Evolutionary conservation across 2,113 vertebrate species (phyloP).

Genomic region (Sceloporus tristichus): DNA sequence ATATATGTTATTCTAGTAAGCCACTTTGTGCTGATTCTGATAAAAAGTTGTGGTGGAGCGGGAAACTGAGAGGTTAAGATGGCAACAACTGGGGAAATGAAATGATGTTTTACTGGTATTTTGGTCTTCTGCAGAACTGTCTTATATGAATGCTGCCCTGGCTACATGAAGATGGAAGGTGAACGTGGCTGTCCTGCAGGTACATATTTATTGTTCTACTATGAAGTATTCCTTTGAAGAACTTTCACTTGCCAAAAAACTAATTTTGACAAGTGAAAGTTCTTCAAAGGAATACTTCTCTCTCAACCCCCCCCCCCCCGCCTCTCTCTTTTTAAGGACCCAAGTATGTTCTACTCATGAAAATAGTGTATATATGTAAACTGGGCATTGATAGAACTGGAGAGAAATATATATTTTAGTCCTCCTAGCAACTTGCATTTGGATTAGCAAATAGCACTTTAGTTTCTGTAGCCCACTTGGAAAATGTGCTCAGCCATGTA

Average conservation of each 20-base stretch:
- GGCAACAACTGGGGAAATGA: neutral
- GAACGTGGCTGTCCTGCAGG: conserved; percentile 94
- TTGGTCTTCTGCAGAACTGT: conserved; percentile 81
- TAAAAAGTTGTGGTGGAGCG: neutral
- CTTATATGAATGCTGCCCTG: conserved; percentile 96
- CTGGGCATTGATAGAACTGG: neutral
- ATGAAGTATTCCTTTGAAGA: neutral
- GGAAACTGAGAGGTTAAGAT: neutral
- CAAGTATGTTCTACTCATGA: neutral
- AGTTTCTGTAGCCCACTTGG: neutral
- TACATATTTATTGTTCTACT: conserved; percentile 45
- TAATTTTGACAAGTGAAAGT: no score
- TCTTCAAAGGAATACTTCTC: no score
- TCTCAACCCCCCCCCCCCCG: no score
- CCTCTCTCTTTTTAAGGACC: neutral
- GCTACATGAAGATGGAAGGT: conserved; percentile 93
- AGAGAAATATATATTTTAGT: neutral
- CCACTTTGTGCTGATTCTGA: no score
- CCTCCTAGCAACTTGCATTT: neutral
- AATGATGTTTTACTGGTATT: neutral
- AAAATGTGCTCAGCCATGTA: neutral
- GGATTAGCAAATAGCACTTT: neutral
- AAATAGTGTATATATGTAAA: neutral
- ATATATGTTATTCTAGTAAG: neutral
- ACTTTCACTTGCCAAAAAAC: neutral